Evolutionary conservation across 2,888 invertebrate genomes (phyloP), one percentile per base, ranked within the genome.

Genomic region (Hemaris fuciformis): DNA sequence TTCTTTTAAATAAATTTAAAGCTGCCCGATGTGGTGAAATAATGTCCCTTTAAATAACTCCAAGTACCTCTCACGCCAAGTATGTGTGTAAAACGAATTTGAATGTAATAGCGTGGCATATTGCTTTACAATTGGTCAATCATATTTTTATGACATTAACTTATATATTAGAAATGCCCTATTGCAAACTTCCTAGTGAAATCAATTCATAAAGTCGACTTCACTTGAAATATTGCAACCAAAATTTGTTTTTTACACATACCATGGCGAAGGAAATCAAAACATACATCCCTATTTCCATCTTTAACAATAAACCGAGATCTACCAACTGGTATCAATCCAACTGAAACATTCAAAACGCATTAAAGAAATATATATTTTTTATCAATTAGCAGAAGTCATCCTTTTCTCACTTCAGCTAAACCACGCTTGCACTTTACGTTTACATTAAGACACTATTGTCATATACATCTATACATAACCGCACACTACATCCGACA

Each of bases 401-500:
- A 18, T 20, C 10, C 18, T 7, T 18, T 15, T 27, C 15, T 53
- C 53, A 18, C 53, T 18, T 18, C 53, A 18, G 18, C 53, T 53
- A 53, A 20, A 13, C 13, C 27, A 48, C 48, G 15, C 53, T 53
- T 53, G 53, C 48, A 48, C 53, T 53, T 53, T 18, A 53, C 18
- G 53, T 53, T 53, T 31, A 53, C 27, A 53, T 53, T 53, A 53
- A 53, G 53, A 53, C 53, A 53, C 53, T 53, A 53, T 53, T 53
- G 53, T 53, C 53, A 20, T 46, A 25, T 25, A 6, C 58, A 25
- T 57, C 53, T 63, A 62, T 62, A 66, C 62, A 48, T 53, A 60
- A 48, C 53, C 38, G 68, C 71, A 69, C 66, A 71, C 66, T 62
- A 71, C 71, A 77, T 77, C 74, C 69, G 76, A 76, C 68, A 57